phyloP scores from a whole-genome alignment of 2,888 invertebrate species.

The Agriopis aurantiaria region DNA sequence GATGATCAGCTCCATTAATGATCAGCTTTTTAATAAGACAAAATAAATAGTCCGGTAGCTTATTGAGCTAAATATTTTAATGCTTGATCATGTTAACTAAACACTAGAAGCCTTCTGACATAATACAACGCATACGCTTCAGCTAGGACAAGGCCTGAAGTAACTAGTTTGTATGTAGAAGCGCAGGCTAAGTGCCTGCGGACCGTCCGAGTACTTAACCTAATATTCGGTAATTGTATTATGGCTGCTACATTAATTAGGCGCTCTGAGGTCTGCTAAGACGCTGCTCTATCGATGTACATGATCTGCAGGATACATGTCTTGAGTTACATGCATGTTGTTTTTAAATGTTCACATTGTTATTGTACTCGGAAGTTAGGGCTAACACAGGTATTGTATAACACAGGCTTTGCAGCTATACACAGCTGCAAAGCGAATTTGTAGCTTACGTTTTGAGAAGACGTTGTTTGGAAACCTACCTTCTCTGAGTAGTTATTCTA shows the following conservation, averaged over 20 bases:
- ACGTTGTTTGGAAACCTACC: no score
- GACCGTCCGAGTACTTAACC: conserved; percentile 79
- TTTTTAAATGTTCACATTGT: background rate
- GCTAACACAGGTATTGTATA: no score
- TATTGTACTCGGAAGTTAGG: background rate
- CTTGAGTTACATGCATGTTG: conserved; percentile 51
- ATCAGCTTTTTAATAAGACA: no score
- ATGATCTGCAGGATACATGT: conserved; percentile 65
- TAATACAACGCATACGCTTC: background rate
- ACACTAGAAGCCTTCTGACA: background rate
- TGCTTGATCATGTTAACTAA: no score
- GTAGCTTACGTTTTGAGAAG: no score
- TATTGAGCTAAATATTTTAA: no score
- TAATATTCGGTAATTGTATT: conserved; percentile 83
- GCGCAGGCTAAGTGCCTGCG: conserved; percentile 73
- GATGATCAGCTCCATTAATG: no score
- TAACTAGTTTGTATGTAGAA: conserved; percentile 78
- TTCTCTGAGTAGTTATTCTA: no score
- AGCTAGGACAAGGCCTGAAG: conserved; percentile 5
- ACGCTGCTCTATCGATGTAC: conserved; percentile 44
- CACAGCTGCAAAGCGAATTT: no score
- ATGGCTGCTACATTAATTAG: conserved; percentile 78
- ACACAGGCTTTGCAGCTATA: no score
- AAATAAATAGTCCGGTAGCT: no score
- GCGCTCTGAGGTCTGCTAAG: conserved; percentile 73